Conservation (phyloP, 1,140 invertebrate species). For the Laodelphax striatellus region DNA sequence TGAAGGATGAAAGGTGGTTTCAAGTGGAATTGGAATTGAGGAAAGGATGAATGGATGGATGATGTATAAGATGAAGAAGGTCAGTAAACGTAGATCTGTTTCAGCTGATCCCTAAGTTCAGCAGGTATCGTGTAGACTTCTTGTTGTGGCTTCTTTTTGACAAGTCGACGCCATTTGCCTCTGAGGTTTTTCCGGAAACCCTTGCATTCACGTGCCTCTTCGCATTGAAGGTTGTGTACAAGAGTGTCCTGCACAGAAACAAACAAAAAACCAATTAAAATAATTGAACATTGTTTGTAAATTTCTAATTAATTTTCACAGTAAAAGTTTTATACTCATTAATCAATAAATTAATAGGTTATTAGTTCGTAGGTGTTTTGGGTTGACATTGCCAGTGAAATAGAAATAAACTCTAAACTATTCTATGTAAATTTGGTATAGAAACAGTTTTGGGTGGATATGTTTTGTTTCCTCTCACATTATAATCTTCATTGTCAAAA, state of each 20-base stretch:
- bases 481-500: too few relatives aligned
- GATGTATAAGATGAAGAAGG: too few relatives aligned
- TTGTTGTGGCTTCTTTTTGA: constrained; percentile 64
- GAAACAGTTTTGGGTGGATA: too few relatives aligned
- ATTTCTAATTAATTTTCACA: neutral
- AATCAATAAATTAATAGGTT: too few relatives aligned
- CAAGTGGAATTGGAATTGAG: too few relatives aligned
- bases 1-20: too few relatives aligned
- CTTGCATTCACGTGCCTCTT: constrained; percentile 53
- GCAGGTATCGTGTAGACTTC: constrained; percentile 73
- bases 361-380: too few relatives aligned
- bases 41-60: too few relatives aligned
- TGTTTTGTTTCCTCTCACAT: too few relatives aligned
- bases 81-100: constrained; percentile 82
- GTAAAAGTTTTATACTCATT: neutral
- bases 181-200: constrained; percentile 71
- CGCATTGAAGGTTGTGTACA: constrained; percentile 54
- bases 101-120: constrained; percentile 73
- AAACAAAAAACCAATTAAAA: constrained; percentile 14
- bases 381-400: too few relatives aligned
- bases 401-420: too few relatives aligned
- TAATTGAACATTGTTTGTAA: neutral
- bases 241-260: constrained; percentile 55
- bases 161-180: constrained; percentile 65
- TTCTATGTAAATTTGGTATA: too few relatives aligned